Evolutionary conservation across 2,888 invertebrate genomes (phyloP).

Genomic region (Dynastes maya): DNA sequence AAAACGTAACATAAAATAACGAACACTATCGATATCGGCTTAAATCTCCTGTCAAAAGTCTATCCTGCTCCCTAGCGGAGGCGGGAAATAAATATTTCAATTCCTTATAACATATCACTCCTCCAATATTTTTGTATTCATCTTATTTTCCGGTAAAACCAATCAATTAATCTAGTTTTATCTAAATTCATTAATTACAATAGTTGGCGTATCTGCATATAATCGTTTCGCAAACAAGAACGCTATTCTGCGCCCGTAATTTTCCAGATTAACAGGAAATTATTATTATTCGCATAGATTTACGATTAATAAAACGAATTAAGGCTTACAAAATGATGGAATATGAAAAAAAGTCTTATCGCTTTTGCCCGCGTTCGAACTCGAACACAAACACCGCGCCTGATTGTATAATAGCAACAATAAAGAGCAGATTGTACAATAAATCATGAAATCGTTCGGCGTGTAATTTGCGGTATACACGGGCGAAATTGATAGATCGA

Average conservation of each 20-base stretch:
- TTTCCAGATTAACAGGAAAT: background rate
- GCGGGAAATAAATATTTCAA: too few species aligned
- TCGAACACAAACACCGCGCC: background rate
- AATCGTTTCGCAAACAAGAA: constrained; percentile 13
- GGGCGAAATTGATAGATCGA: background rate
- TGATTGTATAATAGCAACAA: constrained; percentile 6
- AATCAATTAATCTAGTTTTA: constrained; percentile 1
- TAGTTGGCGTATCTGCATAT: background rate
- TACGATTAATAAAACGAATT: constrained; percentile 22
- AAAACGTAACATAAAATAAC: too few species aligned
- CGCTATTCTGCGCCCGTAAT: background rate
- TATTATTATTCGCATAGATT: constrained; percentile 2
- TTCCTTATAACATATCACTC: too few species aligned
- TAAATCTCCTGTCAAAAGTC: too few species aligned
- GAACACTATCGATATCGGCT: too few species aligned
- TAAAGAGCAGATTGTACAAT: constrained; percentile 25
- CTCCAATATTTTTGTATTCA: background rate
- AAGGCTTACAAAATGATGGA: background rate
- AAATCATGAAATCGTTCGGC: constrained; percentile 17
- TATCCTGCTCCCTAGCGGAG: too few species aligned
- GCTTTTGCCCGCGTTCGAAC: background rate
- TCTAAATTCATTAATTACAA: constrained; percentile 7
- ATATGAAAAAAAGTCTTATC: constrained; percentile 14
- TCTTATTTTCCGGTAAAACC: background rate
- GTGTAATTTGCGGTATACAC: constrained; percentile 1